Base-by-base conservation (phyloP, 2,888 invertebrate genomes). In the Geotrupes spiniger region DNA sequence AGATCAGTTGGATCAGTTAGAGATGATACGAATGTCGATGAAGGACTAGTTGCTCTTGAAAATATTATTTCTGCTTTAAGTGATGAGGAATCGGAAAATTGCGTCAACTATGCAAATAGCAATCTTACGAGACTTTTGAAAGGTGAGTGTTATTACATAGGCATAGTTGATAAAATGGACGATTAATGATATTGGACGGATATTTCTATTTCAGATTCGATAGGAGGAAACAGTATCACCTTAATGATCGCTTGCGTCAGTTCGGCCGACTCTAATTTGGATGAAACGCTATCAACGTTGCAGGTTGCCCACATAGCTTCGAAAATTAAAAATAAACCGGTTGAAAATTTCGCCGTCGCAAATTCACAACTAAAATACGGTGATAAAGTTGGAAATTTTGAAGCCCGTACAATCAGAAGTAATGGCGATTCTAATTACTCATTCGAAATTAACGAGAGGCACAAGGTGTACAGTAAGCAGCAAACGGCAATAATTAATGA, bases 201-300 rank as follows among this genome's bases (percentile, higher is more conserved):
- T n/a, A n/a, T n/a, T n/a, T n/a, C n/a, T n/a, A n/a, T 60, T 71
- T 42, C 71, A 87, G 95, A 95, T 77, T 94, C 94, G 4, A 77
- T 96, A 5, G 96, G 96, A 10, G 96, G 96, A 0, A 96, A 95
- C 68, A 93, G 93, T 0, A 81, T 92, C 21, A 96, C 96, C 0
- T 69, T 96, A 9, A 96, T 96, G 95, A 88, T 97, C 47, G 96
- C 96, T 0, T 97, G 96, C 69, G 85, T 95, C 0, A 93, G 93
- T 65, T 96, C 96, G 0, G 94, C 96, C 0, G 89, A 89, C 68
- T 89, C 88, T 57, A 89, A 89, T 67, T 71, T 89, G 39, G 90
- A 92, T 53, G 95, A 96, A 75, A 92, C 93, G 0, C 67, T 94
- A 1, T 93, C 90, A 28, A 95, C 95, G 0, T 71, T 96, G 25